Percentiles rank a stretch among this genome's conserved stretches.
phyloP scores from a whole-genome alignment of 2,113 vertebrate genomes.

The Oxyura jamaicensis region DNA sequence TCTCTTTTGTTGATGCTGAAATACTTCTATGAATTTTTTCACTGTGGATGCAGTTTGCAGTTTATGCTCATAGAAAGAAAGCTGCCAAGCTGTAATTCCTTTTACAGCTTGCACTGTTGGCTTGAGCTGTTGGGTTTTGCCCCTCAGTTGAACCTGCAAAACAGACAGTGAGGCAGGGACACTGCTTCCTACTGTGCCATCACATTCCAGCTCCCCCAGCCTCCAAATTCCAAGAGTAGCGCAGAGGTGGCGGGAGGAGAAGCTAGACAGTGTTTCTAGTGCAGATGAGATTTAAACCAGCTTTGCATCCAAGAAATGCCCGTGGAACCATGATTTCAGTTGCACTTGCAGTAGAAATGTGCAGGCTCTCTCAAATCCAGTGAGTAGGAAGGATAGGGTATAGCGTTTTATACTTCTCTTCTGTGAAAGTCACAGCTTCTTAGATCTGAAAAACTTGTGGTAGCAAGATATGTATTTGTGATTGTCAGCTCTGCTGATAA shows the following conservation, averaged over 20 bases:
- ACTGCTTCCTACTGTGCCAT: neutral
- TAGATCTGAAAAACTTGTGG: neutral
- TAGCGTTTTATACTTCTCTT: neutral
- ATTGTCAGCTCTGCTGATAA: neutral
- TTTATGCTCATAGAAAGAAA: neutral
- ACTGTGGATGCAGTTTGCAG: neutral
- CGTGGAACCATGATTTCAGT: neutral
- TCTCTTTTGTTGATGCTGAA: neutral
- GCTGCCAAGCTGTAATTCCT: neutral
- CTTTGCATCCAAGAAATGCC: neutral
- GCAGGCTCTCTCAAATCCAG: neutral
- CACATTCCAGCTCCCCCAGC: neutral
- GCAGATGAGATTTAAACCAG: neutral
- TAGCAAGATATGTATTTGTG: neutral
- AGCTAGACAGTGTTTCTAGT: fast-evolving
- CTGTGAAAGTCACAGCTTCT: neutral
- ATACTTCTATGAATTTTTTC: neutral
- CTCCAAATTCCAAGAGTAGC: neutral
- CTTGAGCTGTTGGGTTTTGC: neutral
- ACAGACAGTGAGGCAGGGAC: neutral
- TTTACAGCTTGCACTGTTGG: neutral
- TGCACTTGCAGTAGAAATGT: neutral
- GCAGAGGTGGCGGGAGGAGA: neutral
- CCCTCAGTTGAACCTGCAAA: neutral
- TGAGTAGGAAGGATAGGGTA: neutral